Percentiles rank a stretch among this genome's conserved stretches.
Conservation (phyloP, 2,113 vertebrate species). For the Tapirus terrestris region DNA sequence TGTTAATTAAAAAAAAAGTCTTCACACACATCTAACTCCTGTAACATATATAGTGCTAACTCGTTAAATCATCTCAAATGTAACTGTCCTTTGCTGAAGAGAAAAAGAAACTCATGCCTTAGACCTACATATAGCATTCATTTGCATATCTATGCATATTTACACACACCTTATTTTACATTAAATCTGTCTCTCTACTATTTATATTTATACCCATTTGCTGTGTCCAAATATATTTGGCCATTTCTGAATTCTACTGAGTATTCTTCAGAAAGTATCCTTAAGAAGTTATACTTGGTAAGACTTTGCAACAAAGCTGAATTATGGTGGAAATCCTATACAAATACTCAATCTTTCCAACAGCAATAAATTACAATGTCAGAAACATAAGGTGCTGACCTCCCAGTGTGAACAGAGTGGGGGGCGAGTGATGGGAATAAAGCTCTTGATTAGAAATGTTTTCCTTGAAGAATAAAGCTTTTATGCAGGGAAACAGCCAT, state of each 20-base stretch:
- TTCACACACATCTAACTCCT: conserved; percentile 60
- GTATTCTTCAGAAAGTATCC: conserved; percentile 75
- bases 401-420: conserved; percentile 60
- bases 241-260: conserved; percentile 68
- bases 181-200: conserved; percentile 78
- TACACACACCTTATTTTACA: conserved; percentile 77
- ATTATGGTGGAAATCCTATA: conserved; percentile 65
- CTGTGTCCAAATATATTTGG: conserved; percentile 72
- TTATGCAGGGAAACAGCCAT: conserved; percentile 62
- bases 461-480: conserved; percentile 72
- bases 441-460: conserved; percentile 75
- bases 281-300: conserved; percentile 72
- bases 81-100: conserved; percentile 67
- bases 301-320: conserved; percentile 72
- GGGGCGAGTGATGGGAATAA: conserved; percentile 53
- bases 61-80: conserved; percentile 70
- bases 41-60: conserved; percentile 65
- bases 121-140: conserved; percentile 70
- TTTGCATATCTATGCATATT: conserved; percentile 74
- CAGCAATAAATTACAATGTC: conserved; percentile 76
- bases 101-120: conserved; percentile 69
- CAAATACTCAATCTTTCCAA: conserved; percentile 68
- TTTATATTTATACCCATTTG: conserved; percentile 79
- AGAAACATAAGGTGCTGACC: conserved; percentile 74
- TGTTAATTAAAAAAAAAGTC: conserved; percentile 61